Evolutionary conservation across 2,888 invertebrate genomes (phyloP).

Genomic region (Parasteatoda lunata): DNA sequence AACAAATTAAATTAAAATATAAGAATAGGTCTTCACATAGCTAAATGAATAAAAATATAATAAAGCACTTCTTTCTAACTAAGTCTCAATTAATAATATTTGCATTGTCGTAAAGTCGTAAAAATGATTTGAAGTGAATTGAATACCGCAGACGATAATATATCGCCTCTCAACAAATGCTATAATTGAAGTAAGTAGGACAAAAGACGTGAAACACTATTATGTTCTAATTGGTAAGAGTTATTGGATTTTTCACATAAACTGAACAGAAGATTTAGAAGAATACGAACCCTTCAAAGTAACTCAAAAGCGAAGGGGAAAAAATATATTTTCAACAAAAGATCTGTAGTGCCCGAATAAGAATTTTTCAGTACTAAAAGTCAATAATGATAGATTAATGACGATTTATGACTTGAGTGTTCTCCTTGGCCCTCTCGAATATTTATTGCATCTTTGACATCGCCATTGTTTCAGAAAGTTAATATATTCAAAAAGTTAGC

Average conservation of each 20-base stretch:
- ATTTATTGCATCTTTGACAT: neutral
- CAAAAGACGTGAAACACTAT: constrained; percentile 1
- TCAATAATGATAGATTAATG: constrained; percentile 2
- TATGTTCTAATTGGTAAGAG: neutral
- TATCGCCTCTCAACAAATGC: neutral
- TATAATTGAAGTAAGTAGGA: neutral
- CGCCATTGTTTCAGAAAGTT: neutral
- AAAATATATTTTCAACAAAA: too few species aligned
- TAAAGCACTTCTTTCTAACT: neutral
- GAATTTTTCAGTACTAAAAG: neutral
- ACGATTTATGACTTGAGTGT: neutral
- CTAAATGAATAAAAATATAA: too few species aligned
- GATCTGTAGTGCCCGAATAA: neutral
- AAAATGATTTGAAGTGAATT: neutral
- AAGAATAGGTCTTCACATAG: too few species aligned
- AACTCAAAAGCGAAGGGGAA: neutral
- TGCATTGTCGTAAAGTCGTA: neutral
- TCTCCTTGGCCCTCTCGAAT: neutral
- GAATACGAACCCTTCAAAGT: neutral
- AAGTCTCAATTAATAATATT: neutral
- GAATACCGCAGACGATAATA: neutral
- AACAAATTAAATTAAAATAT: too few species aligned
- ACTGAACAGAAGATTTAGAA: neutral
- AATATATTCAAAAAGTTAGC: too few species aligned
- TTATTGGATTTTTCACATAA: constrained; percentile 1